phyloP scores from a whole-genome alignment of 2,113 vertebrate genomes.

The Eurystomus gularis region DNA sequence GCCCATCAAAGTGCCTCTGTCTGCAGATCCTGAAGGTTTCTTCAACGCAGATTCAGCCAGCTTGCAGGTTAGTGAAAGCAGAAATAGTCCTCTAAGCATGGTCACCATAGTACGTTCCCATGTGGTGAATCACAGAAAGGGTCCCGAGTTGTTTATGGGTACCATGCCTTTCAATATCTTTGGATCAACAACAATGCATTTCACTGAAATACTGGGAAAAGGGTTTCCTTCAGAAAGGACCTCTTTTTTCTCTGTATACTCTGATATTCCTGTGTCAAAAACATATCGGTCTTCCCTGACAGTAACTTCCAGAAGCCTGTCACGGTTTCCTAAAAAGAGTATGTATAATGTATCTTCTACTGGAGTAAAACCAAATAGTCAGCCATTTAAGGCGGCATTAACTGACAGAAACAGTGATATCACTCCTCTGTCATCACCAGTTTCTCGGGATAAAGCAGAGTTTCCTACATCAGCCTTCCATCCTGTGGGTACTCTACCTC shows the following conservation, averaged over 20 bases:
- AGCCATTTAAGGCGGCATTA: background rate
- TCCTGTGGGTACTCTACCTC: background rate
- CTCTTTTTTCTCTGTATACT: background rate
- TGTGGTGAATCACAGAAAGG: background rate
- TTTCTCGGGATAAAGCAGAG: background rate
- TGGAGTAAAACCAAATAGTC: background rate
- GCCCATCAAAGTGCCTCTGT: conserved; percentile 30
- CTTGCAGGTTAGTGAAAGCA: conserved; percentile 41
- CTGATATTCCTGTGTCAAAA: background rate
- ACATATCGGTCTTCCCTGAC: background rate
- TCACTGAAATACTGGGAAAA: background rate
- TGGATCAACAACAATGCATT: background rate
- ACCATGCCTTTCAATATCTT: background rate
- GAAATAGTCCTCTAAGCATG: background rate
- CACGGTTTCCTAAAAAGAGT: background rate
- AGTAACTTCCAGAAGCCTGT: conserved; percentile 4
- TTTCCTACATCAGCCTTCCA: background rate
- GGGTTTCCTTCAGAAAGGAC: background rate
- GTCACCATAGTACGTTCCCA: background rate
- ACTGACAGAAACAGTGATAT: background rate
- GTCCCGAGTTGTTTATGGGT: background rate
- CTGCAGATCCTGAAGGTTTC: conserved; percentile 32
- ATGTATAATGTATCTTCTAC: background rate
- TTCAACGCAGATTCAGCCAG: conserved; percentile 30
- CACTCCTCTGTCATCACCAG: background rate